Conservation (phyloP, 1,140 invertebrate genomes). For the Eriosoma lanigerum region DNA sequence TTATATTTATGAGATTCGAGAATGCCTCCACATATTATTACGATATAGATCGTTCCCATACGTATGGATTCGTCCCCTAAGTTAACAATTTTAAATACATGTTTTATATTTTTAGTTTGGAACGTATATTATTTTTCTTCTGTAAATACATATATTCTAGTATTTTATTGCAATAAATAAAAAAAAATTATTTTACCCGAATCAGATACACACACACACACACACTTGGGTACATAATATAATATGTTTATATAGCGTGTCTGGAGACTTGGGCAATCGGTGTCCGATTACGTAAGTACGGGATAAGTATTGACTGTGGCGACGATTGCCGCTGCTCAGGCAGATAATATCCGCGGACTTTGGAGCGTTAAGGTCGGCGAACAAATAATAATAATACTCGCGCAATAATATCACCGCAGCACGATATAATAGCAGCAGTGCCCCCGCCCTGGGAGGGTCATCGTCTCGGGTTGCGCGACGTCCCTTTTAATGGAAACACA, state of each 20-base stretch:
- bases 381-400: conserved; percentile 3
- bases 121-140: no score
- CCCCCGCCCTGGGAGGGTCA: neutral
- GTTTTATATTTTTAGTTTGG: no score
- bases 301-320: neutral
- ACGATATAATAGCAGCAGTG: neutral
- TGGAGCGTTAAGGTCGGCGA: conserved; percentile 38
- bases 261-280: conserved; percentile 31
- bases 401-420: conserved; percentile 18
- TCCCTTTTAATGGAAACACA: conserved; percentile 50
- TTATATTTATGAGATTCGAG: no score
- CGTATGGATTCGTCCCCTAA: no score
- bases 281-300: conserved; percentile 36
- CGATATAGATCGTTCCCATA: no score
- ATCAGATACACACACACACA: no score
- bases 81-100: no score
- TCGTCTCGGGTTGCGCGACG: conserved; percentile 33
- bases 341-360: conserved; percentile 31
- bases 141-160: no score
- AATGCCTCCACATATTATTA: no score
- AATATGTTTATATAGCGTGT: conserved; percentile 5
- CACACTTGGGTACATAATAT: no score
- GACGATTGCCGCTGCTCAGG: neutral
- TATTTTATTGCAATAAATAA: no score
- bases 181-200: no score